A percentile compares a stretch with the other conserved stretches of the same genome.
phyloP scores from a whole-genome alignment of 1,140 invertebrate genomes.

The Hycleus phaleratus region DNA sequence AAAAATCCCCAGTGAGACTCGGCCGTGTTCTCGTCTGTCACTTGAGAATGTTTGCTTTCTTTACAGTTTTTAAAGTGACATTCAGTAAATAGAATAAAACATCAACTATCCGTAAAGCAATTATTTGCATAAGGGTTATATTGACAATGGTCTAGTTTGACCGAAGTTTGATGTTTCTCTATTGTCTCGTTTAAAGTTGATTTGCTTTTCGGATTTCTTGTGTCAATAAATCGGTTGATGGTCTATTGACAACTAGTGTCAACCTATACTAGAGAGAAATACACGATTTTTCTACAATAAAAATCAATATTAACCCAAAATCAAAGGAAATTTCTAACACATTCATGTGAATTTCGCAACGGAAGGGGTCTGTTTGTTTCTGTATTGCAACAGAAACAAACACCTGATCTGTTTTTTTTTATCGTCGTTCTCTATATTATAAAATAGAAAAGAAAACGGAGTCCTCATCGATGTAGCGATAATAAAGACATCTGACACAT shows the following conservation, averaged over 20 bases:
- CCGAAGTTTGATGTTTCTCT: slow-evolving; percentile 19
- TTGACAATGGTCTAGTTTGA: slow-evolving; percentile 31
- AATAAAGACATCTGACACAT: no score
- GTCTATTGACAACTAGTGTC: slow-evolving; percentile 12
- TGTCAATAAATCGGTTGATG: slow-evolving; percentile 10
- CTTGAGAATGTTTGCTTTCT: slow-evolving; percentile 32
- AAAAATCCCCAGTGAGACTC: background rate
- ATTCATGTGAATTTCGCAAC: no score
- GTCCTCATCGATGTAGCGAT: no score
- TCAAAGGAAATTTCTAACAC: no score
- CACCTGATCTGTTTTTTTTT: no score
- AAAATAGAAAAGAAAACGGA: no score
- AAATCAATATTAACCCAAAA: no score
- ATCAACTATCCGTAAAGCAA: slow-evolving; percentile 36
- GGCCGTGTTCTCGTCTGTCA: slow-evolving; percentile 8
- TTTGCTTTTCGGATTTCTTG: slow-evolving; percentile 19
- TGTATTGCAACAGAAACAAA: no score
- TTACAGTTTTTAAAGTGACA: slow-evolving; percentile 34
- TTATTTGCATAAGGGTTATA: slow-evolving; percentile 31
- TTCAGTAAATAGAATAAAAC: slow-evolving; percentile 35
- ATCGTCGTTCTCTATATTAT: no score
- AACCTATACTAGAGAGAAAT: background rate
- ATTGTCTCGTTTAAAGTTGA: slow-evolving; percentile 13
- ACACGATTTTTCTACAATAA: no score
- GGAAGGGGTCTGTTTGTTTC: no score